These are phyloP conservation scores for Macrosoma leucophasiata DNA, from an alignment of 2,888 invertebrate species.

Conservation along the genomic window DNA sequence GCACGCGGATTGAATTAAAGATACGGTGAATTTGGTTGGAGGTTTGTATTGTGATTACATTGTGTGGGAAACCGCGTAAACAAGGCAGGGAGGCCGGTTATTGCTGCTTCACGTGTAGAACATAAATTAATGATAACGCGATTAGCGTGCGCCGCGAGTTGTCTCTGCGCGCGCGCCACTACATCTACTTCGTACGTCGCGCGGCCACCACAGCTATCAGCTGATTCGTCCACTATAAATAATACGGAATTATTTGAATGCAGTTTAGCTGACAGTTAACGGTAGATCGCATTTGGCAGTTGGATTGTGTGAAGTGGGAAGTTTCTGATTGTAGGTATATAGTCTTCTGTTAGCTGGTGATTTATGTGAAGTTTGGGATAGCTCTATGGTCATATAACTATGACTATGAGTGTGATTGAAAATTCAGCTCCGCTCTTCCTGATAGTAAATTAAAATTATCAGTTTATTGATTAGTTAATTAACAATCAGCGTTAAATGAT, in stretches of 20 bases:
- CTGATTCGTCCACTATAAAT: slow-evolving; percentile 71
- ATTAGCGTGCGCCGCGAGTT: slow-evolving; percentile 30
- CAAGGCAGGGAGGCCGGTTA: slow-evolving; percentile 45
- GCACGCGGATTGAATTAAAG: too few species aligned
- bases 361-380: too few species aligned
- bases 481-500: too few species aligned
- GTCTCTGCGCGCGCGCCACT: slow-evolving; percentile 26
- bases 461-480: too few species aligned
- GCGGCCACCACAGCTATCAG: slow-evolving; percentile 39
- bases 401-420: too few species aligned
- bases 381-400: too few species aligned
- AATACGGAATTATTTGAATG: slow-evolving; percentile 62
- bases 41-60: slow-evolving; percentile 3
- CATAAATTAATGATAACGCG: slow-evolving; percentile 26
- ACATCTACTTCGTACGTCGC: slow-evolving; percentile 26
- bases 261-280: slow-evolving; percentile 39
- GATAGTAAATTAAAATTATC: too few species aligned
- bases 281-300: slow-evolving; percentile 18
- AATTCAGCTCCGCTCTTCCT: too few species aligned
- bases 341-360: too few species aligned
- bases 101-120: slow-evolving; percentile 42
- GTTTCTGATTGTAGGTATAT: too few species aligned
- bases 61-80: slow-evolving; percentile 36
- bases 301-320: too few species aligned
- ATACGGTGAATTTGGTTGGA: too few species aligned